These are phyloP conservation scores for Zonitis immaculata DNA, from an alignment of 2,888 invertebrate species.

Conservation along the genomic window DNA sequence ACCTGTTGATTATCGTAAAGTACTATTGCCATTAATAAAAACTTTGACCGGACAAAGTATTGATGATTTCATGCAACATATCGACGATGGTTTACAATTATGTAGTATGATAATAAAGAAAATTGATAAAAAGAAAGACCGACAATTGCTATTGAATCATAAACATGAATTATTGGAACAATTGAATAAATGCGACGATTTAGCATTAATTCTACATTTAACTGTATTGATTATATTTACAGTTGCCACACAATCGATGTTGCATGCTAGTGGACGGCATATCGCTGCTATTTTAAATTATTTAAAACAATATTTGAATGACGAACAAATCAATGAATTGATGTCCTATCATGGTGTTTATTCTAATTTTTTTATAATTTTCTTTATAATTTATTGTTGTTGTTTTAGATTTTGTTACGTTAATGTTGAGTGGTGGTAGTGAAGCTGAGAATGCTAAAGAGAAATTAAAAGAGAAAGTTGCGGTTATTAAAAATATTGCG, in stretches of 20 bases:
- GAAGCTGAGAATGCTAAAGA: conserved; percentile 53
- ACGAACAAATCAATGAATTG: conserved; percentile 61
- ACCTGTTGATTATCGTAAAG: conserved; percentile 63
- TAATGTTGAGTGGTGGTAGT: conserved; percentile 54
- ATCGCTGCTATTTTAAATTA: conserved; percentile 75
- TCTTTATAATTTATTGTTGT: conserved; percentile 30
- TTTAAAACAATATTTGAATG: conserved; percentile 64
- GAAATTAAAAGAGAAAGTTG: conserved; percentile 50
- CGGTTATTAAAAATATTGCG: conserved; percentile 52
- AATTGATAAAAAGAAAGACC: conserved; percentile 84
- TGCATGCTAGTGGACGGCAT: conserved; percentile 92
- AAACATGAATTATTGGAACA: conserved; percentile 77
- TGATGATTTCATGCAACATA: conserved; percentile 73
- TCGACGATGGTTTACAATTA: conserved; percentile 65
- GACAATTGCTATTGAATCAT: conserved; percentile 71
- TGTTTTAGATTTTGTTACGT: conserved; percentile 65
- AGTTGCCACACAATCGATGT: conserved; percentile 70
- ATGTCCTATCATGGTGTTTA: conserved; percentile 72
- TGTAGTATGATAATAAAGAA: conserved; percentile 82
- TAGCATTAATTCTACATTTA: conserved; percentile 74
- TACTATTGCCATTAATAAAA: conserved; percentile 64
- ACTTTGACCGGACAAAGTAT: conserved; percentile 63
- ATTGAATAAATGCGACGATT: conserved; percentile 67
- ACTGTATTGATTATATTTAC: conserved; percentile 76
- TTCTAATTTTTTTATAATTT: conserved; percentile 5